Base-by-base conservation (phyloP, 2,797 vertebrate species). In the Ibycter americanus region DNA sequence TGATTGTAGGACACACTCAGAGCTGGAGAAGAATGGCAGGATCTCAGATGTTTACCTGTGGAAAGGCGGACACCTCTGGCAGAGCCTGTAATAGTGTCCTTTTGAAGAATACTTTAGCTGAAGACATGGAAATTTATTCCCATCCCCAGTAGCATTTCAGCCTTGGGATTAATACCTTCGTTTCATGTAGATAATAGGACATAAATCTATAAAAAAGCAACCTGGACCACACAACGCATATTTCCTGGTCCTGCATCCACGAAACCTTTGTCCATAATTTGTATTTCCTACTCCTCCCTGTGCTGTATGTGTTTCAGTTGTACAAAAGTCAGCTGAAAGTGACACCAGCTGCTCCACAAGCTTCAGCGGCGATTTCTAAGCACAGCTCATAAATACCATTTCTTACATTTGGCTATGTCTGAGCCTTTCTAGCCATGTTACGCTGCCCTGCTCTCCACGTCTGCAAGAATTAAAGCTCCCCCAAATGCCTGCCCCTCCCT, bases 261-360 rank as follows among this genome's bases (percentile, higher is more conserved):
- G 55, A 65, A 11, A 20, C 6, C 52, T 56, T 71, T 49, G 3
- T 4, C 91, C n/a, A 0, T 4, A 55, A 73, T 62, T 52, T 52
- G 44, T 22, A 59, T 61, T 40, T 32, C 76, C 79, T 34, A n/a
- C 78, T 67, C n/a, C 8, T 31, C 66, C 51, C 78, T 7, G 34
- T 6, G n/a, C 67, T 12, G 62, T 20, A 14, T 42, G 44, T n/a
- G 74, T 6, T 66, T 79, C 68, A 29, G 72, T 47, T 27, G 5
- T 3, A 40, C 7, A 3, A 90, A 56, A 18, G 56, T 59, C 90
- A 94, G 67, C 82, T 56, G 76, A 25, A 90, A 86, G 93, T 67
- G 83, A 83, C 90, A 95, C 77, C 94, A 96, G 73, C 90, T 81
- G 90, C 79, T 88, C 73, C 19, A 38, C 49, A 71, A 54, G 70